Evolutionary conservation across 2,113 vertebrate genomes (phyloP), one percentile per base, ranked within the genome.

Genomic region (Ammodytes marinus): DNA sequence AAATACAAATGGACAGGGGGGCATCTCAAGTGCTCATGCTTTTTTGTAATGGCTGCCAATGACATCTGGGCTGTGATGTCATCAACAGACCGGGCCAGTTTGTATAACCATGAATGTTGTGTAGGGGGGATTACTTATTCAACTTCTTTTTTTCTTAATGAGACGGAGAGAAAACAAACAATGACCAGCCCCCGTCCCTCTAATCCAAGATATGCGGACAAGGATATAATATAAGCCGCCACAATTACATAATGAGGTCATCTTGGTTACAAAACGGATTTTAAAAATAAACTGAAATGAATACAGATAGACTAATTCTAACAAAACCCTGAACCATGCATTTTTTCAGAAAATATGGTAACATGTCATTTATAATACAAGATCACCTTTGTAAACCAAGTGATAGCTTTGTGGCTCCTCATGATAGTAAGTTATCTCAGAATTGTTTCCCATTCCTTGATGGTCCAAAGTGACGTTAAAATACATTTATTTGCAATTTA

Each of bases 31-130:
- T n/a, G 27, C 63, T 66, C 50, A 53, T 80, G 66, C 58, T 83
- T 83, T 83, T 83, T 85, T 61, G 37, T 52, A 75, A 74, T 53
- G 72, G 65, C 65, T 88, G 84, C 79, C 86, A 79, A 58, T 37
- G 74, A 79, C 86, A 88, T 85, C 86, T 89, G 86, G 77, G 27
- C 61, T 74, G 13, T 60, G 79, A 86, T 86, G 86, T 67, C 69
- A 54, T 53, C 13, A 58, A 37, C 71, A 70, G 58, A 11, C 74
- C 2, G 14, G 0, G 47, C 37, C 40, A 43, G 35, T 47, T 64
- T 46, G 53, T 61, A 70, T 47, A 76, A 9, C 53, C 63, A 46
- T 55, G 65, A 58, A 83, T 73, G 64, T 47, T 80, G 69, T 4
- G 63, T 2, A 2, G 45, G 74, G 80, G 83, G 83, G 53, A 79